Conservation (phyloP, 2,797 vertebrate species). For the Lepus oiostolus region DNA sequence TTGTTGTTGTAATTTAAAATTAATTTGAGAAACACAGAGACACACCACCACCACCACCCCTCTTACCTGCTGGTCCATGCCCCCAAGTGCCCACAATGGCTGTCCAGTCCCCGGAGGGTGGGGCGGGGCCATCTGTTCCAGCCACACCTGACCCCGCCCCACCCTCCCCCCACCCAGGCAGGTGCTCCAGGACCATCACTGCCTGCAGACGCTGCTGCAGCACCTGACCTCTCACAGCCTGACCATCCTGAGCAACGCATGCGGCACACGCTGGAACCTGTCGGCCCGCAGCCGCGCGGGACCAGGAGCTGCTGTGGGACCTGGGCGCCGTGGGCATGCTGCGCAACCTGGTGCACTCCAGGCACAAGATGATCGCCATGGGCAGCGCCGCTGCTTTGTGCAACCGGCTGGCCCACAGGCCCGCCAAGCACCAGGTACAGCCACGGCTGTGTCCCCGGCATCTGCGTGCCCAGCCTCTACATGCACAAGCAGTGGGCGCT, state of each 20-base stretch:
- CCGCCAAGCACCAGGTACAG: conserved; percentile 95
- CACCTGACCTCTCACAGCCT: conserved; percentile 98
- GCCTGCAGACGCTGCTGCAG: conserved; percentile 97
- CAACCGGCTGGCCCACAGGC: conserved; percentile 97
- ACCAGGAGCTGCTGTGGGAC: conserved; percentile 99
- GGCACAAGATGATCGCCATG: conserved; percentile 99
- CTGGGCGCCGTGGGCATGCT: conserved; percentile 98
- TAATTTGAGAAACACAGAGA: too few relatives aligned
- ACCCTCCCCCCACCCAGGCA: conserved; percentile 88
- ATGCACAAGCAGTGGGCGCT: conserved; percentile 98
- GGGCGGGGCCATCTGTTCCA: too few relatives aligned
- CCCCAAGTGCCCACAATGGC: too few relatives aligned
- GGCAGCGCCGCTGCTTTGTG: conserved; percentile 97
- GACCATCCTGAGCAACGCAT: conserved; percentile 99
- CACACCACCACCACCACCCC: too few relatives aligned
- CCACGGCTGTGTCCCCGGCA: conserved; percentile 94
- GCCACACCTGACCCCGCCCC: not conserved
- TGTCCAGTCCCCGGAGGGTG: not conserved
- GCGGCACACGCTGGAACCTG: conserved; percentile 99
- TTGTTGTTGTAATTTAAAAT: too few relatives aligned
- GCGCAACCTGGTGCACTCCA: conserved; percentile 98
- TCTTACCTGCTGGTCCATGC: too few relatives aligned
- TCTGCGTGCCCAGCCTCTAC: conserved; percentile 97
- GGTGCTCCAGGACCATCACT: conserved; percentile 97
- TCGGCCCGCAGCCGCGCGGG: conserved; percentile 94